Evolutionary conservation across 1,140 invertebrate species (phyloP), one percentile per base, ranked within the genome.

Genomic region (Drosophila truncata): DNA sequence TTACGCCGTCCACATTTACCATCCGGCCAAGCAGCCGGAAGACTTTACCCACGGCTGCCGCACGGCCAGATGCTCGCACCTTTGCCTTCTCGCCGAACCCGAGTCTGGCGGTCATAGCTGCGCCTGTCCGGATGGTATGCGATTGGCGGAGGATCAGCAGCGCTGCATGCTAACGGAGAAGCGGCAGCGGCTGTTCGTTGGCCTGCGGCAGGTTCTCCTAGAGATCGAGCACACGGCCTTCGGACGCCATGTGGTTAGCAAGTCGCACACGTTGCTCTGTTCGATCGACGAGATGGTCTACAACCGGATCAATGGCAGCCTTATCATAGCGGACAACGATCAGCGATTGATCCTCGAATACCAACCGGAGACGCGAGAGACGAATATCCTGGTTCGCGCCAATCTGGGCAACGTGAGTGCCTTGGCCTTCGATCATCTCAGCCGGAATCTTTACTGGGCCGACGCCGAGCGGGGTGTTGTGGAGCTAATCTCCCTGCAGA

Each of bases 91-190:
- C 33, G 94, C 95, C 6, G 95, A 95, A 1, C 93, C 93, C 44
- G 93, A 82, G 2, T 93, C 93, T 25, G 93, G 82, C 1, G 93
- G 91, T 0, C 96, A 95, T 80, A 94, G 93, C 0, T 99, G 98
- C 92, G 95, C 95, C 8, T 99, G 98, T 86, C 96, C 97, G 0
- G 94, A 96, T 29, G 95, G 96, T 16, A 96, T 96, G 88, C 80
- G 91, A 35, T 82, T 97, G 2, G 71, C 80, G 2, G 9, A 31
- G 0, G 94, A 96, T 82, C 88, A 92, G 33, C 93, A 93, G 8
- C 94, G 93, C 3, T 96, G 96, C 72, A 91, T 72, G 67, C 91
- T 94, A 93, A 93, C 82, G 4, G 78, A 75, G 37, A 93, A 94
- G 54, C 91, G 87, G 23, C 93, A 94, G 41, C 82, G 91, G 0